Conservation (phyloP, 2,113 vertebrate species). For the Kryptolebias marmoratus region DNA sequence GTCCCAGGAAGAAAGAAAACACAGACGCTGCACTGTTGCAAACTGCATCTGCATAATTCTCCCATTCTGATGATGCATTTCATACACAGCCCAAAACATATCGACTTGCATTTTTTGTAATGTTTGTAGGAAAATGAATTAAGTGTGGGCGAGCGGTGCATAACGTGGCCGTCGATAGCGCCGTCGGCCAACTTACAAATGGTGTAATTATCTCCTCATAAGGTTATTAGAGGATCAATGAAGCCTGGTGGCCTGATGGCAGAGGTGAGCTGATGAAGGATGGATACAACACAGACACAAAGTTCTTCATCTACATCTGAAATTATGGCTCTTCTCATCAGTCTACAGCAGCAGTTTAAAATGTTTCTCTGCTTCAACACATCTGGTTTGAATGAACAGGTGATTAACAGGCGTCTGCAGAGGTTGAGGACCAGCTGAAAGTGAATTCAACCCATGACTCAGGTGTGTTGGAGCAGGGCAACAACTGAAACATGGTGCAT, state of each 20-base stretch:
- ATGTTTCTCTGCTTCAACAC: no score
- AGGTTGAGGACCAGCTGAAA: no score
- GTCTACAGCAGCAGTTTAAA: no score
- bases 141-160: conserved; percentile 49
- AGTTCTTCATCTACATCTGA: not conserved
- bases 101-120: conserved; percentile 58
- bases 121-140: conserved; percentile 71
- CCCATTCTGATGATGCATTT: conserved; percentile 68
- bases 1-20: conserved; percentile 33
- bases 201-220: conserved; percentile 76
- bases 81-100: conserved; percentile 50
- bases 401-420: no score
- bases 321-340: no score
- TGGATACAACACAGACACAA: conserved; percentile 15
- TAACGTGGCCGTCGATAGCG: conserved; percentile 66
- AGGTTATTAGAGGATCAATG: conserved; percentile 76
- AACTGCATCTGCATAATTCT: conserved; percentile 60
- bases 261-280: conserved; percentile 65
- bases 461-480: no score
- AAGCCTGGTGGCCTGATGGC: conserved; percentile 53
- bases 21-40: conserved; percentile 53
- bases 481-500: no score
- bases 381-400: no score
- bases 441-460: no score
- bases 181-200: conserved; percentile 70